Conservation (phyloP, 2,797 vertebrate genomes). For the Ceyx erithaca region DNA sequence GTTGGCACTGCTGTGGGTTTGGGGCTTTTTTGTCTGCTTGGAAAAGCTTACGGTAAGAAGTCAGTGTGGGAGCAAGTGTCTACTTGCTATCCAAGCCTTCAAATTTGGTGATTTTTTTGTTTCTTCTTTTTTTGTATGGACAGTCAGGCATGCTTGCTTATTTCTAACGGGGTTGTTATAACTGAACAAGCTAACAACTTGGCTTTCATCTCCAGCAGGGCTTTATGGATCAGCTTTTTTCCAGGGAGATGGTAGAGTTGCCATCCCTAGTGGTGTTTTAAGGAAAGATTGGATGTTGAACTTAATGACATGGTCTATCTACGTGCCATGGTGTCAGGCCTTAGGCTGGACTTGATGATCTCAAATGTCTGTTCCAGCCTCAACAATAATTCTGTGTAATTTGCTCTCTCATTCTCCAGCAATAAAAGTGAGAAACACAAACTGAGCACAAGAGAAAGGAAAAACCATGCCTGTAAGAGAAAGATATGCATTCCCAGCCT, state of each 20-base stretch:
- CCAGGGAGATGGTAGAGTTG: too few relatives aligned
- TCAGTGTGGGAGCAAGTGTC: background rate
- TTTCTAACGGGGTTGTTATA: background rate
- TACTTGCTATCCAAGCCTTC: background rate
- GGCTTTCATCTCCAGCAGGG: background rate
- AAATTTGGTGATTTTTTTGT: background rate
- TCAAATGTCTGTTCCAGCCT: too few relatives aligned
- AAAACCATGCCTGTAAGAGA: background rate
- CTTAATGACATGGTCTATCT: too few relatives aligned
- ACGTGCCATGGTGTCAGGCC: too few relatives aligned
- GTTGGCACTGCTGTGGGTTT: background rate
- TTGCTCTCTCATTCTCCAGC: background rate
- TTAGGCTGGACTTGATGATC: too few relatives aligned
- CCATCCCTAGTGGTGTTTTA: too few relatives aligned
- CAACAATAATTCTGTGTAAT: background rate
- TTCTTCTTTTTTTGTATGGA: background rate
- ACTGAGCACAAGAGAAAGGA: background rate
- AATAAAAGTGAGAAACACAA: background rate
- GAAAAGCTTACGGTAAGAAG: background rate
- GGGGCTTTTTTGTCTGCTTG: background rate
- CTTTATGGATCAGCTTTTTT: background rate
- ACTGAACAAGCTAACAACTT: background rate
- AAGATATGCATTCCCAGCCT: background rate
- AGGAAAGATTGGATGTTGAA: too few relatives aligned
- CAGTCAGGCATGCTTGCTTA: background rate